Evolutionary conservation across 2,888 invertebrate species (phyloP).

Genomic region (Laothoe populi): DNA sequence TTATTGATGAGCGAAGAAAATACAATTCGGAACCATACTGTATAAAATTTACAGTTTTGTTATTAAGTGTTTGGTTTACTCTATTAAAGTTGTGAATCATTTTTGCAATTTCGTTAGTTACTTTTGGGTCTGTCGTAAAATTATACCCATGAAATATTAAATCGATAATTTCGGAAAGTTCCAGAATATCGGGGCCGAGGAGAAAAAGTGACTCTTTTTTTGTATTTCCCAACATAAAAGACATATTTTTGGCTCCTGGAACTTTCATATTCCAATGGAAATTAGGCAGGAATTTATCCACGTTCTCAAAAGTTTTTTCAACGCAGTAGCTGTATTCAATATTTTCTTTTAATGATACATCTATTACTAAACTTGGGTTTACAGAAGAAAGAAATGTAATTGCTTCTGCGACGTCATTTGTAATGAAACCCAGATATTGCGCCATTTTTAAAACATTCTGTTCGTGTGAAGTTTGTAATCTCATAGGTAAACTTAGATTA

Average conservation of each 20-base stretch:
- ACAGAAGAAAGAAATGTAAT: constrained; percentile 43
- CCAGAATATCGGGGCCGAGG: background rate
- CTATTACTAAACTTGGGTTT: constrained; percentile 44
- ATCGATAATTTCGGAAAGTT: background rate
- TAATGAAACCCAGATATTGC: constrained; percentile 42
- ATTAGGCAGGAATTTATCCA: constrained; percentile 45
- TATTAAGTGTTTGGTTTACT: no score
- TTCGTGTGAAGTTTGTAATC: constrained; percentile 35
- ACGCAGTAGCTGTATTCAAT: constrained; percentile 43
- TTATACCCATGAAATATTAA: background rate
- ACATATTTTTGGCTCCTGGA: constrained; percentile 38
- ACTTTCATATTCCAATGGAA: constrained; percentile 34
- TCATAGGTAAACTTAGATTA: constrained; percentile 33
- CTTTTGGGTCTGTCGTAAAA: background rate
- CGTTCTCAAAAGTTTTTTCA: constrained; percentile 47
- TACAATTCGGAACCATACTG: constrained; percentile 16
- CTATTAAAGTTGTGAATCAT: background rate
- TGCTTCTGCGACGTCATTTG: constrained; percentile 45
- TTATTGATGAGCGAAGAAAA: background rate
- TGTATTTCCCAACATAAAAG: constrained; percentile 48
- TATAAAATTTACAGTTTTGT: no score
- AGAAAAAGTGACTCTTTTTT: constrained; percentile 39
- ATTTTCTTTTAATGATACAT: constrained; percentile 36
- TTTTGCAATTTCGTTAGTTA: constrained; percentile 38
- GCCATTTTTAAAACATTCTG: constrained; percentile 46